These are phyloP conservation scores for Drosophila affinis DNA, from an alignment of 2,888 invertebrate genomes.

Conservation along the genomic window DNA sequence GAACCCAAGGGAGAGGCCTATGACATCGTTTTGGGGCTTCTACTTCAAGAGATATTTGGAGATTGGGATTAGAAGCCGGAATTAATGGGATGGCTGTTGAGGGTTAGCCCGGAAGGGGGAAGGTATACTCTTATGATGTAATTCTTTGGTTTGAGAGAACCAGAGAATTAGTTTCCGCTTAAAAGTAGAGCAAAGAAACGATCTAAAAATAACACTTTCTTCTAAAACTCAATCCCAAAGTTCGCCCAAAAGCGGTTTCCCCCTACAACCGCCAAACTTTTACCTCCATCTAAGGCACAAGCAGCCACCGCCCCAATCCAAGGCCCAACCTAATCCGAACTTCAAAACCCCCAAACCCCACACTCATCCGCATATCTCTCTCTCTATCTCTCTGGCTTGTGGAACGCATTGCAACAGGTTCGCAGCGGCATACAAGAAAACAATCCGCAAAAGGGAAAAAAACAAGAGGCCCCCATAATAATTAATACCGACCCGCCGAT, in stretches of 20 bases:
- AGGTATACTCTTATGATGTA: too few species aligned
- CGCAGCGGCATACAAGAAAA: conserved; percentile 30
- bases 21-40: background rate
- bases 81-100: too few species aligned
- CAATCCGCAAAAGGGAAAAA: conserved; percentile 16
- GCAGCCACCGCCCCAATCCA: background rate
- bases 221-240: background rate
- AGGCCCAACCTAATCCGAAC: conserved; percentile 20
- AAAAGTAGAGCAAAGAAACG: background rate
- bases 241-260: background rate
- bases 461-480: conserved; percentile 55
- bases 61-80: background rate
- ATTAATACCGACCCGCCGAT: conserved; percentile 59
- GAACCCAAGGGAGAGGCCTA: background rate
- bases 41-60: background rate
- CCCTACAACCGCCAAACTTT: background rate
- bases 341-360: conserved; percentile 9
- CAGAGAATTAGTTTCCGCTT: background rate
- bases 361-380: conserved; percentile 27
- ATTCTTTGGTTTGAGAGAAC: too few species aligned
- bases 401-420: conserved; percentile 69
- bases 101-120: background rate
- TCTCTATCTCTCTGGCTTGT: conserved; percentile 21
- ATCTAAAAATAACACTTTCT: background rate
- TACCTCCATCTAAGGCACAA: background rate